phyloP scores from a whole-genome alignment of 2,113 vertebrate genomes.

The Pontoporia blainvillei region DNA sequence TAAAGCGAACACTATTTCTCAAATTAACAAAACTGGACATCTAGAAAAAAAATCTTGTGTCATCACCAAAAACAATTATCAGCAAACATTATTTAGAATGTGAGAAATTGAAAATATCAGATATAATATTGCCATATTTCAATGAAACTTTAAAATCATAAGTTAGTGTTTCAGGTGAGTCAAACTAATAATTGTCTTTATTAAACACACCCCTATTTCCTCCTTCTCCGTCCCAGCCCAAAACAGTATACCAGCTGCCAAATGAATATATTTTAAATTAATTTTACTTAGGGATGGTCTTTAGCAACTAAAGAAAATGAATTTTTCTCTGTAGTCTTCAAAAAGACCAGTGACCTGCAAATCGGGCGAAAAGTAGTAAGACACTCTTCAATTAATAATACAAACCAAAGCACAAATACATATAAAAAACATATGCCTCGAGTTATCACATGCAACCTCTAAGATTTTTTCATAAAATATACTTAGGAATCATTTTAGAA shows the following conservation, averaged over 20 bases:
- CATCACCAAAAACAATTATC: conserved; percentile 15
- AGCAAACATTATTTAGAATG: background rate
- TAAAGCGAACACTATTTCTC: background rate
- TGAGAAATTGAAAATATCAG: background rate
- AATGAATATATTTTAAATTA: background rate
- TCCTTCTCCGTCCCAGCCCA: background rate
- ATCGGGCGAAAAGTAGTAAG: background rate
- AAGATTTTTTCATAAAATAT: background rate
- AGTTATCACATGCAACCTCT: background rate
- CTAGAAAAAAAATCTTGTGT: background rate
- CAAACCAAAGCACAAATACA: background rate
- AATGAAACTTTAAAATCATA: conserved; percentile 3
- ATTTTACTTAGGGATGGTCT: background rate
- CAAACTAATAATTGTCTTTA: background rate
- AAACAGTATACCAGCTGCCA: background rate
- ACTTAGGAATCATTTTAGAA: conserved; percentile 12
- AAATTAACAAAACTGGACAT: background rate
- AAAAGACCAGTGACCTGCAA: background rate
- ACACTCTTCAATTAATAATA: background rate
- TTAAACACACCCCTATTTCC: background rate
- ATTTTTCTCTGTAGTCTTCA: background rate
- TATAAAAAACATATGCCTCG: background rate
- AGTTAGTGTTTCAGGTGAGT: background rate
- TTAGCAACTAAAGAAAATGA: background rate
- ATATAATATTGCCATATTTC: background rate